A percentile compares a stretch with the other conserved stretches of the same genome.
phyloP scores from a whole-genome alignment of 2,888 invertebrate species.

The Notocelia uddmanniana region DNA sequence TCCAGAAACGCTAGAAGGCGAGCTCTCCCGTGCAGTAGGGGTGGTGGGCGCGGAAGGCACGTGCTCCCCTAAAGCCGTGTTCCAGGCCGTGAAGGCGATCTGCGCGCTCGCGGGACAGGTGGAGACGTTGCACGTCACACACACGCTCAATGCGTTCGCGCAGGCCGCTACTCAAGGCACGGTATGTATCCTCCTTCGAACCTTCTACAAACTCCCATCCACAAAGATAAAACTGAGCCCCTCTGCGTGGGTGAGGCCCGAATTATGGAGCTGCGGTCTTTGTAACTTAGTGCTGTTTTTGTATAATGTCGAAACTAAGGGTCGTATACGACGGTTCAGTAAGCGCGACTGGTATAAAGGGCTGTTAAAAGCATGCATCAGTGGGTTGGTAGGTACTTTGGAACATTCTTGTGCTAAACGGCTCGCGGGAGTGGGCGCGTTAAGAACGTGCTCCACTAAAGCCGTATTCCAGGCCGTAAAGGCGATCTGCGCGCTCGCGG shows the following conservation, averaged over 20 bases:
- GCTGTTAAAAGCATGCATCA: not conserved
- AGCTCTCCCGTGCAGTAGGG: conserved; percentile 91
- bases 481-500: conserved; percentile 87
- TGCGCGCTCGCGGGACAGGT: conserved; percentile 95
- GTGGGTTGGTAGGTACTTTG: no score
- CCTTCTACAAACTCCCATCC: not conserved
- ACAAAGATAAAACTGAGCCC: no score
- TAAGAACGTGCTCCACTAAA: not conserved
- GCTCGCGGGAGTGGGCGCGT: no score
- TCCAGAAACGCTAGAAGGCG: conserved; percentile 92
- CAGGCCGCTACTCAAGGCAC: conserved; percentile 84
- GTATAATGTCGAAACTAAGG: not conserved
- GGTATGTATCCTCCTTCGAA: no score
- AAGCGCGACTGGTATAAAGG: not conserved
- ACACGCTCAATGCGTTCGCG: conserved; percentile 89
- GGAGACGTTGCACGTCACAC: conserved; percentile 94
- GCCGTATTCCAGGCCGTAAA: not conserved
- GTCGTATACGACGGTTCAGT: not conserved
- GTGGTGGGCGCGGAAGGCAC: conserved; percentile 86
- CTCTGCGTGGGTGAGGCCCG: no score
- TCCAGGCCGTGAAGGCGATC: conserved; percentile 96
- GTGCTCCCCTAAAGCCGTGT: conserved; percentile 86
- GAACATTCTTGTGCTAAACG: no score
- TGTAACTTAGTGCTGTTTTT: no score
- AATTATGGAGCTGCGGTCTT: no score